Evolutionary conservation across 2,797 vertebrate species (phyloP).

Genomic region (Alcedo quadribrachys): DNA sequence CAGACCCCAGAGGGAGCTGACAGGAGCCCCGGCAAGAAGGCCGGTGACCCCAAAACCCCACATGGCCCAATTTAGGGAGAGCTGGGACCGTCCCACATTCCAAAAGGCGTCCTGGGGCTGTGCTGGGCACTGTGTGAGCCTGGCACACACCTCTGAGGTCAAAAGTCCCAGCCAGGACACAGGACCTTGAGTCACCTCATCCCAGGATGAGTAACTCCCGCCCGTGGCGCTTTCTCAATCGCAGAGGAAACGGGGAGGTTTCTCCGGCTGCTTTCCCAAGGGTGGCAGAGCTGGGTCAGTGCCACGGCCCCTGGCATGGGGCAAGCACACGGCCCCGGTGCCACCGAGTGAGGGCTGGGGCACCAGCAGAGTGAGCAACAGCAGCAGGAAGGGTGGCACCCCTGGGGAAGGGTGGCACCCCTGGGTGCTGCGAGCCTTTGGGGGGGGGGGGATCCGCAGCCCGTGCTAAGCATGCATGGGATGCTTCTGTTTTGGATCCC

Average conservation of each 20-base stretch:
- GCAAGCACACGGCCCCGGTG: neutral
- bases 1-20: neutral
- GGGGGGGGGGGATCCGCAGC: neutral
- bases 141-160: neutral
- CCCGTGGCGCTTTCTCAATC: neutral
- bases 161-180: neutral
- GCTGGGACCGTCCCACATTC: neutral
- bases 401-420: too few relatives aligned
- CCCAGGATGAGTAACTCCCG: neutral
- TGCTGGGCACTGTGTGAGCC: neutral
- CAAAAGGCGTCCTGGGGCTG: neutral
- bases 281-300: neutral
- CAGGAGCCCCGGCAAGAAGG: neutral
- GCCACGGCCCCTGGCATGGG: accelerated
- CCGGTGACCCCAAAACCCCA: neutral
- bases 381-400: neutral
- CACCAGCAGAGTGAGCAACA: accelerated
- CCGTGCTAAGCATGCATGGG: accelerated
- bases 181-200: slow-evolving; percentile 19
- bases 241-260: neutral
- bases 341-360: neutral
- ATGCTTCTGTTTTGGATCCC: too few relatives aligned
- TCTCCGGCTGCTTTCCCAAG: neutral
- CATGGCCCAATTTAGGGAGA: neutral
- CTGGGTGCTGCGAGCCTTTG: too few relatives aligned